phyloP scores from a whole-genome alignment of 2,888 invertebrate species.

The Mesochorus sp. region DNA sequence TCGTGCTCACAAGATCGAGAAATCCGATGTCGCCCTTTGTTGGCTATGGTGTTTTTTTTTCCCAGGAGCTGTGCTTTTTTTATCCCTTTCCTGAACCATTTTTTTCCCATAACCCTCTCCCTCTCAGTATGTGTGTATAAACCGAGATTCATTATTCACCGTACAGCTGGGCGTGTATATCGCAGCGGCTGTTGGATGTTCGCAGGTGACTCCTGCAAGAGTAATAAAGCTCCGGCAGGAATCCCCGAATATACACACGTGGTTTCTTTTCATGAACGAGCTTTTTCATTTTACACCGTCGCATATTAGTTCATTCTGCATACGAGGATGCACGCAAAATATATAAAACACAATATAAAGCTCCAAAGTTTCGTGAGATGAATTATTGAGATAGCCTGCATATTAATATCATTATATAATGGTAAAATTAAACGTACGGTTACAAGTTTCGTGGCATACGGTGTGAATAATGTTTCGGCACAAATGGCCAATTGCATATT shows the following conservation, averaged over 20 bases:
- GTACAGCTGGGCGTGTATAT: slow-evolving; percentile 42
- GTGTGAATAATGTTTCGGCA: background rate
- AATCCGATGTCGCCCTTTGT: slow-evolving; percentile 54
- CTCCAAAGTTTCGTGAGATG: slow-evolving; percentile 23
- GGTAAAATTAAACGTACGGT: background rate
- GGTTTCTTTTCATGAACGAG: slow-evolving; percentile 34
- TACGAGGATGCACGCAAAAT: slow-evolving; percentile 2
- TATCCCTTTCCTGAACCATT: slow-evolving; percentile 1
- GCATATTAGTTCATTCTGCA: slow-evolving; percentile 44
- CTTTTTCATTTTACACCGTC: slow-evolving; percentile 40
- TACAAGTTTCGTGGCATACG: background rate
- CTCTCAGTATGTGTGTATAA: slow-evolving; percentile 17
- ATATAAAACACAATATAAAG: slow-evolving; percentile 32
- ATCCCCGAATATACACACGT: slow-evolving; percentile 25
- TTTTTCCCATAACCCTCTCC: background rate
- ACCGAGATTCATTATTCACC: slow-evolving; percentile 62
- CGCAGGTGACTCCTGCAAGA: slow-evolving; percentile 55
- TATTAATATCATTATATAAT: background rate
- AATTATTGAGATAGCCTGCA: slow-evolving; percentile 29
- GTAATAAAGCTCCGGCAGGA: slow-evolving; percentile 50
- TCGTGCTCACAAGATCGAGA: slow-evolving; percentile 25
- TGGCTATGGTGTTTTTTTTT: slow-evolving; percentile 3
- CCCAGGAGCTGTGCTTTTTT: slow-evolving; percentile 1
- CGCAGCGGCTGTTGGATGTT: slow-evolving; percentile 40
- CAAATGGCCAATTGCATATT: background rate